Conservation (phyloP, 1,140 invertebrate genomes). For the Parapsyche elsis region DNA sequence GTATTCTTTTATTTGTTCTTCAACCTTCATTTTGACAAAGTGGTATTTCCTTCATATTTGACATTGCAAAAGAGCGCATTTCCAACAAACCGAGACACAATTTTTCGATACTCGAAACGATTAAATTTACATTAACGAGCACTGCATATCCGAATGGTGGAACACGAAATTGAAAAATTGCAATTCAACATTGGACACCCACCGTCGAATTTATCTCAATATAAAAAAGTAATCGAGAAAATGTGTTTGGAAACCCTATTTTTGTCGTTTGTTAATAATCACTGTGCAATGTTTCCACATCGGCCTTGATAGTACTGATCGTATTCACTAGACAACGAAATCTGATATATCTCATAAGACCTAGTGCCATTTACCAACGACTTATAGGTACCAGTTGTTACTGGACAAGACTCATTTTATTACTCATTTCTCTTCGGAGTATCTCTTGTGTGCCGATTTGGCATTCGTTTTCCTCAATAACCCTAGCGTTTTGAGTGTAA, state of each 20-base stretch:
- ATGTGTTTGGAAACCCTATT: constrained; percentile 11
- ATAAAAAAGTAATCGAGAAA: no score
- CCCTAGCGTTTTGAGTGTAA: background rate
- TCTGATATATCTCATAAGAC: constrained; percentile 46
- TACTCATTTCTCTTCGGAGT: no score
- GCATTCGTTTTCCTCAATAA: background rate
- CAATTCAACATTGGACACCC: no score
- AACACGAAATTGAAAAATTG: no score
- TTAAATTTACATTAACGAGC: background rate
- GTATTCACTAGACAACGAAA: constrained; percentile 49
- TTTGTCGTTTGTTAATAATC: constrained; percentile 22
- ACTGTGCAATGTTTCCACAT: constrained; percentile 42
- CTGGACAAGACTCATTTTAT: background rate
- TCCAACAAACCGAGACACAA: background rate
- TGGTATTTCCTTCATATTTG: constrained; percentile 27
- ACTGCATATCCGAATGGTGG: no score
- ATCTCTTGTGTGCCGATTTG: background rate
- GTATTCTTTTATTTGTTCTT: constrained; percentile 30
- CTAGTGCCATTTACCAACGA: constrained; percentile 33
- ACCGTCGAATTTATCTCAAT: no score
- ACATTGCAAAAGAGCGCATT: constrained; percentile 9
- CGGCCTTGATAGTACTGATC: constrained; percentile 49
- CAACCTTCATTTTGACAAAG: constrained; percentile 32
- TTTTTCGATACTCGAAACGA: background rate
- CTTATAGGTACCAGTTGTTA: no score